Base-by-base conservation (phyloP, 2,113 vertebrate genomes). In the Sisor rabdophorus region DNA sequence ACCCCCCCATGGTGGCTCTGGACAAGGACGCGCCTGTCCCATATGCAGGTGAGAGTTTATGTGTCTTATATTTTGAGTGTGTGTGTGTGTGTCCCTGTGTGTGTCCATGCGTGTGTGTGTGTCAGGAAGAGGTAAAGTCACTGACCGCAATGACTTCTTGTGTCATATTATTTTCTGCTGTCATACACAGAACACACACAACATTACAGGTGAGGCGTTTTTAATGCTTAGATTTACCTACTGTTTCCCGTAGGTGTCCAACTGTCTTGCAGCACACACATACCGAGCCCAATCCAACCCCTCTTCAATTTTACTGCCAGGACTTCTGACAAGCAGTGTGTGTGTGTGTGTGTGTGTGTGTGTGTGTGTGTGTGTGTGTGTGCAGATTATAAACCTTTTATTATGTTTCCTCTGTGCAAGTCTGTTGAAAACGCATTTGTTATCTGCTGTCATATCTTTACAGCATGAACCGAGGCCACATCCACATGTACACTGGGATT, bases 1-100 rank as follows among this genome's bases (percentile, higher is more conserved):
- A 98, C 82, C 97, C 96, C 76, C 97, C 97, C 0, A 91, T 98
- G 63, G 96, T 99, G 75, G 97, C 97, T 69, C 88, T 99, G 88
- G 97, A 99, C 85, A 99, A 99, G 83, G 97, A 99, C 20, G 96
- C 96, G 0, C 96, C 97, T 0, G 87, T 98, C 80, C 95, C 95
- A 44, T 99, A 95, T 74, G 97, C 97, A 94, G 97, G 97, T 99
- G 20, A 79, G 40, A 44, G 40, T 44, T 8, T 44, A 44, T 44
- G 40, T 44, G 40, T 7, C 9, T 44, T 44, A 10, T 44, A 44
- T 1, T 44, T 30, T 67, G 12, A 15, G 20, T 32, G 15, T 44
- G 44, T 52, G n/a, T 12, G 7, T 36, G 3, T 30, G 17, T 47
- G 11, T 74, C 19, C 59, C 15, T 76, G 54, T 28, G 56, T 22